phyloP scores from a whole-genome alignment of 2,113 vertebrate species.

The Heteronetta atricapilla region DNA sequence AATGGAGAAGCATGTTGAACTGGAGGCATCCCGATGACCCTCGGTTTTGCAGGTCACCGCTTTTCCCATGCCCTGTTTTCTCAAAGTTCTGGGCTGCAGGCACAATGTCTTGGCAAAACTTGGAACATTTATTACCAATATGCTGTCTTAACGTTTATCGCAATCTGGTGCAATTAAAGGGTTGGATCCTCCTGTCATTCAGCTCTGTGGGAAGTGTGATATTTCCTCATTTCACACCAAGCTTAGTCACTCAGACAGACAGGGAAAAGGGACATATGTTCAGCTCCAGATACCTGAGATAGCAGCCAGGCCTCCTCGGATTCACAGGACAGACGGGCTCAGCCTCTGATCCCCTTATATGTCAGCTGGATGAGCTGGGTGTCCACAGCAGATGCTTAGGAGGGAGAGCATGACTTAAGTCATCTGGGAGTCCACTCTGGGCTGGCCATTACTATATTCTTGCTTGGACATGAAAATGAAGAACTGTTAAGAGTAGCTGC shows the following conservation, averaged over 20 bases:
- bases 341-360: background rate
- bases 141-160: background rate
- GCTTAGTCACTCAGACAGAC: constrained; percentile 30
- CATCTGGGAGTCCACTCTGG: background rate
- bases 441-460: background rate
- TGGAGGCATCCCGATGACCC: background rate
- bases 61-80: background rate
- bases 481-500: background rate
- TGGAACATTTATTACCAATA: constrained; percentile 2
- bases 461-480: background rate
- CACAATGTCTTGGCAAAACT: background rate
- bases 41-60: background rate
- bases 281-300: background rate
- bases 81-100: background rate
- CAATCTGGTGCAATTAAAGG: constrained; percentile 35
- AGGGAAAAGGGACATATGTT: constrained; percentile 38
- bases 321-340: background rate
- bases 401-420: background rate
- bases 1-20: background rate
- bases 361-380: background rate
- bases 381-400: background rate
- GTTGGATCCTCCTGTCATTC: constrained; percentile 27
- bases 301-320: background rate
- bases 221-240: background rate
- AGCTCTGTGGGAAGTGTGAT: constrained; percentile 32